Evolutionary conservation across 2,113 vertebrate species (phyloP).

Genomic region (Glaucomys volans): DNA sequence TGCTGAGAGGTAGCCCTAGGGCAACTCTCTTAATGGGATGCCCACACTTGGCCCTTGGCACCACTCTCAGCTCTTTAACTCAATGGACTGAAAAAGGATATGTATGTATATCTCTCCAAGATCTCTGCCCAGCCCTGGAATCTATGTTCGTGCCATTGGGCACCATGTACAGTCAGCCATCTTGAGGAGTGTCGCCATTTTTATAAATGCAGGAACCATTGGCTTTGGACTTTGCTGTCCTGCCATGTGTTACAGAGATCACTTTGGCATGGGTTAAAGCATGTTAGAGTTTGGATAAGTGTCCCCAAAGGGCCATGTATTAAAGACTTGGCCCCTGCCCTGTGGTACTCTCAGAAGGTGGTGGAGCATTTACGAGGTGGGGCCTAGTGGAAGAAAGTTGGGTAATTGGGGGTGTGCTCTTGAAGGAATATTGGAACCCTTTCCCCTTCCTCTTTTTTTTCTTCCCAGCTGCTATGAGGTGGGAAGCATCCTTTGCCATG

Average conservation of each 20-base stretch:
- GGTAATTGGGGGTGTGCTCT: too few relatives aligned
- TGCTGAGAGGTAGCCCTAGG: not conserved
- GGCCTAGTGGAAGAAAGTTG: not conserved
- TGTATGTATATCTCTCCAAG: not conserved
- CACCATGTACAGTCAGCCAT: fast-evolving
- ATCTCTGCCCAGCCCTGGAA: not conserved
- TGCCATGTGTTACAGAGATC: not conserved
- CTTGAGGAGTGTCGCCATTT: not conserved
- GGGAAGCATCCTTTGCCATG: too few relatives aligned
- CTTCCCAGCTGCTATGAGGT: not conserved
- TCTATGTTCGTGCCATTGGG: not conserved
- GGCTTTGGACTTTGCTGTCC: not conserved
- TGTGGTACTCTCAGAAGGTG: not conserved
- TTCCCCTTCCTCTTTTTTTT: not conserved
- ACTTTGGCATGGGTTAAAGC: not conserved
- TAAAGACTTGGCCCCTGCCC: not conserved
- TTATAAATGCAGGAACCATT: not conserved
- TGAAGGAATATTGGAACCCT: not conserved
- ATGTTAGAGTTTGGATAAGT: not conserved
- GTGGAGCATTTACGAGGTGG: not conserved
- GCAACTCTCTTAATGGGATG: not conserved
- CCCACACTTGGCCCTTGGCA: too few relatives aligned
- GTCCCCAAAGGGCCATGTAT: not conserved
- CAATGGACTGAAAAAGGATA: not conserved
- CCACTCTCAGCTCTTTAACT: not conserved